A percentile compares a stretch with the other conserved stretches of the same genome.
Evolutionary conservation across 2,797 vertebrate species (phyloP).

Genomic region (Sparidentex hasta): DNA sequence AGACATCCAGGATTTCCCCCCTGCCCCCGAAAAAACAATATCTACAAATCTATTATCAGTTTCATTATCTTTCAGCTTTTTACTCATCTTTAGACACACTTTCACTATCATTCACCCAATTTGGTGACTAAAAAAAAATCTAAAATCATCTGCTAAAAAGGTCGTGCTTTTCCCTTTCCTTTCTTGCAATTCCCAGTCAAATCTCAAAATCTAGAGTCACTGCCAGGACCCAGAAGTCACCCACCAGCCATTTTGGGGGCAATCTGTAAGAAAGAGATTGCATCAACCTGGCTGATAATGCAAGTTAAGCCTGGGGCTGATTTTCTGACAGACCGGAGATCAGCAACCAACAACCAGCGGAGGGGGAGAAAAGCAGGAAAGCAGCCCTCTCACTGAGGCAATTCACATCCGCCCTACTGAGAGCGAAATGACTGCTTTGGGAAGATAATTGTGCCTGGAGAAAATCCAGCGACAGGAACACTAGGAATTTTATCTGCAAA

Average conservation of each 20-base stretch:
- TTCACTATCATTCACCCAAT: constrained; percentile 2
- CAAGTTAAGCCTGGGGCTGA: constrained; percentile 68
- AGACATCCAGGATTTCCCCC: constrained; percentile 12
- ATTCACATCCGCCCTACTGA: constrained; percentile 66
- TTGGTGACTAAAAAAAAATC: background rate
- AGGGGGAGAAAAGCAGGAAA: constrained; percentile 27
- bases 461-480: constrained; percentile 71
- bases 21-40: constrained; percentile 1
- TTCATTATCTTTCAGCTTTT: background rate
- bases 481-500: constrained; percentile 75
- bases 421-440: constrained; percentile 72
- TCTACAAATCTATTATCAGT: background rate
- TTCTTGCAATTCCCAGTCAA: constrained; percentile 57
- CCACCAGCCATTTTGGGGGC: constrained; percentile 56
- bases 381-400: constrained; percentile 60
- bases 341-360: constrained; percentile 40
- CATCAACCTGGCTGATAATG: constrained; percentile 76
- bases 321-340: constrained; percentile 63
- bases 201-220: constrained; percentile 62
- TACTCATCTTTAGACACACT: background rate
- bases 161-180: background rate
- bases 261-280: constrained; percentile 73
- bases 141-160: no score
- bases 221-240: constrained; percentile 51
- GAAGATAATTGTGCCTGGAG: constrained; percentile 79